These are phyloP conservation scores for Sarcophaga carnaria DNA, from an alignment of 2,888 invertebrate genomes.

Conservation along the genomic window DNA sequence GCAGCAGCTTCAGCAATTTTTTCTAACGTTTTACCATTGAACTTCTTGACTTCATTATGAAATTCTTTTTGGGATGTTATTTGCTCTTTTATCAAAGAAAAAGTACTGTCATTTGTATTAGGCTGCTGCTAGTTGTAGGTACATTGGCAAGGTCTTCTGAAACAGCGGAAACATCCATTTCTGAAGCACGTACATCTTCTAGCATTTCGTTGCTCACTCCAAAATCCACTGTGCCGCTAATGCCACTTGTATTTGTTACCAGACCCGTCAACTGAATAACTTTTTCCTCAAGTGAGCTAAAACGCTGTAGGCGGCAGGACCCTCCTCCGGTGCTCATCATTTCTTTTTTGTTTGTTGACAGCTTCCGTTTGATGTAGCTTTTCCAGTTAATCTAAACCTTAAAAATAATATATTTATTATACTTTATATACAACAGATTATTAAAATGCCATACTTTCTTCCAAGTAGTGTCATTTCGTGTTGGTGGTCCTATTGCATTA, in stretches of 20 bases:
- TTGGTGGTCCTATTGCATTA: conserved; percentile 29
- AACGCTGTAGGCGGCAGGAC: no score
- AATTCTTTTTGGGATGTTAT: conserved; percentile 3
- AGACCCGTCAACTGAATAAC: not conserved
- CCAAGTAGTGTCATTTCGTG: not conserved
- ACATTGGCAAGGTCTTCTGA: conserved; percentile 18
- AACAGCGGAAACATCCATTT: conserved; percentile 36
- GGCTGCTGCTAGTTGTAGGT: not conserved
- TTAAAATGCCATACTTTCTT: not conserved
- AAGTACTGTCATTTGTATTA: conserved; percentile 8
- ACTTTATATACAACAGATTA: conserved; percentile 2
- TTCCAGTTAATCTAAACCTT: conserved; percentile 54
- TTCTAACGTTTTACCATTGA: conserved; percentile 2
- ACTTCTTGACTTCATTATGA: conserved; percentile 3
- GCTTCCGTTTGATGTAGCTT: conserved; percentile 47
- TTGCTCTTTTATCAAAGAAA: conserved; percentile 4
- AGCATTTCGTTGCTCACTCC: conserved; percentile 23
- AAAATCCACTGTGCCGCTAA: conserved; percentile 30
- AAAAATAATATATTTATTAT: not conserved
- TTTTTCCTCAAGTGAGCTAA: no score
- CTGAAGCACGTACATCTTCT: conserved; percentile 21
- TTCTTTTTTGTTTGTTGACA: conserved; percentile 43
- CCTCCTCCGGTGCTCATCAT: conserved; percentile 20
- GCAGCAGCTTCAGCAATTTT: not conserved
- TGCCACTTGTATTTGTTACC: conserved; percentile 39